These are phyloP conservation scores for Drosophila percnosoma DNA, from an alignment of 2,888 invertebrate species.

Conservation along the genomic window DNA sequence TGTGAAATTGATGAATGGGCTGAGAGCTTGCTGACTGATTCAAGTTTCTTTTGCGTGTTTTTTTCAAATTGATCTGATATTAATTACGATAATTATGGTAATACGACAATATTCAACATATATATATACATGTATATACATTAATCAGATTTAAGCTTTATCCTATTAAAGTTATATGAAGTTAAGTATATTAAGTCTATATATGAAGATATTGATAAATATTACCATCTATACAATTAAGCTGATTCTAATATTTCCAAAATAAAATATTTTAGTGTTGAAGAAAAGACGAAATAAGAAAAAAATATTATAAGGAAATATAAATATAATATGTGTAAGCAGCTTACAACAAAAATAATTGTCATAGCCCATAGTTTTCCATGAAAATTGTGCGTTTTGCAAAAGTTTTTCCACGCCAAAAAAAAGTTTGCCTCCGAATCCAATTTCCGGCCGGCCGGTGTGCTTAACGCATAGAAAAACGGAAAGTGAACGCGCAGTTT, in stretches of 20 bases:
- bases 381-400: background rate
- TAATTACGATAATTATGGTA: background rate
- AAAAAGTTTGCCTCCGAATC: conserved; percentile 21
- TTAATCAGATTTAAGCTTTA: background rate
- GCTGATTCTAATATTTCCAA: background rate
- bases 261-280: background rate
- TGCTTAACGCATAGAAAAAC: conserved; percentile 49
- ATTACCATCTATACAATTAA: background rate
- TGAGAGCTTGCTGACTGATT: background rate
- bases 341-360: background rate
- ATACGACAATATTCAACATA: background rate
- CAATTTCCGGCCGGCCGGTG: conserved; percentile 67
- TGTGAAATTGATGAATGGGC: background rate
- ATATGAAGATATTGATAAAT: background rate
- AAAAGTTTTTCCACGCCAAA: conserved; percentile 1
- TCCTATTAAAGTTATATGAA: background rate
- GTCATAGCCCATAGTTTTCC: background rate
- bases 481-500: conserved; percentile 62
- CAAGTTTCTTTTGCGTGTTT: background rate
- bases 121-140: background rate
- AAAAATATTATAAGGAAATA: background rate
- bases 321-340: background rate
- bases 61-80: background rate
- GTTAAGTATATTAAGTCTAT: no score
- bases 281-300: background rate